Conservation (phyloP, 2,888 invertebrate genomes). For the Gastrophysa polygoni region DNA sequence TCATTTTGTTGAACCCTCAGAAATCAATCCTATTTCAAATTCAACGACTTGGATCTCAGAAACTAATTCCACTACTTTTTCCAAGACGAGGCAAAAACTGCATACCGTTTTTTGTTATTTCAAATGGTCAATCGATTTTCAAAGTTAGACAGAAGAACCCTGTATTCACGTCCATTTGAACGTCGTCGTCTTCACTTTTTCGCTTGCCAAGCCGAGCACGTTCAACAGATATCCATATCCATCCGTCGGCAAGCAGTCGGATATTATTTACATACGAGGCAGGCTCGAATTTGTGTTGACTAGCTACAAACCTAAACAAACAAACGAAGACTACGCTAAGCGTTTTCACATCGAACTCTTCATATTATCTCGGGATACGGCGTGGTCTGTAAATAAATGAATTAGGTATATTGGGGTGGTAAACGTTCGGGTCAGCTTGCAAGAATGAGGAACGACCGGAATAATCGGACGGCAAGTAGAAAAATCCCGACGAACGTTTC, state of each 20-base stretch:
- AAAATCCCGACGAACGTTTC: no score
- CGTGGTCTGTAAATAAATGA: neutral
- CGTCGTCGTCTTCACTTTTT: neutral
- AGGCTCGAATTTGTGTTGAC: neutral
- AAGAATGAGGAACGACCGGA: no score
- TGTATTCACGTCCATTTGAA: no score
- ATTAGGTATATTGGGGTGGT: neutral
- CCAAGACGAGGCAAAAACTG: no score
- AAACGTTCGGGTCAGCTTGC: neutral
- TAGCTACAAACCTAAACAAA: neutral
- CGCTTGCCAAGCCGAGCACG: neutral
- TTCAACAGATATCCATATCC: neutral
- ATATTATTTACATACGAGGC: neutral
- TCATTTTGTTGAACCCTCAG: no score
- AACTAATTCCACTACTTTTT: no score
- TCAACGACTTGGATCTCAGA: no score
- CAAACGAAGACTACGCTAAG: neutral
- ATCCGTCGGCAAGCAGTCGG: neutral
- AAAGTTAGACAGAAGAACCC: no score
- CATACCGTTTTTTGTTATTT: no score
- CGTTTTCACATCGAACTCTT: neutral
- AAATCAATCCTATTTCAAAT: no score
- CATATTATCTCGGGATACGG: neutral
- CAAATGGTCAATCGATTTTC: no score
- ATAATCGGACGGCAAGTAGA: no score